phyloP scores from a whole-genome alignment of 1,140 invertebrate species.

The Brachionus asplanchnoidis region DNA sequence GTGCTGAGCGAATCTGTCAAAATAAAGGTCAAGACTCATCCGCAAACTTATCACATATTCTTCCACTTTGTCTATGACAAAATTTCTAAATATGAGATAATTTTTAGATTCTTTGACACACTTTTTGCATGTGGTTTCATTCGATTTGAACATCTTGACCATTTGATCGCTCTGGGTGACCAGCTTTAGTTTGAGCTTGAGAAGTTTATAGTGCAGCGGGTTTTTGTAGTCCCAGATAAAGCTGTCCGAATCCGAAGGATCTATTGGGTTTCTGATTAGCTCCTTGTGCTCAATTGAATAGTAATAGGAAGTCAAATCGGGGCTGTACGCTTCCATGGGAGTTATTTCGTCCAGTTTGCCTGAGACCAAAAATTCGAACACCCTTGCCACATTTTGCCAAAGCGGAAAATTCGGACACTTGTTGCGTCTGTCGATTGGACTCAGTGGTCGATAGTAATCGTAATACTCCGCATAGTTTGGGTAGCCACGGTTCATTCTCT shows the following conservation, averaged over 20 bases:
- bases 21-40: background rate
- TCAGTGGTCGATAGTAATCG: background rate
- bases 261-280: background rate
- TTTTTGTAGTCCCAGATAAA: constrained; percentile 14
- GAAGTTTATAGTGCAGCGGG: background rate
- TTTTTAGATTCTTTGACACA: constrained; percentile 9
- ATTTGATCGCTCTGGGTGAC: background rate
- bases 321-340: background rate
- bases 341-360: background rate
- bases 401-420: background rate
- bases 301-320: background rate
- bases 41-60: background rate
- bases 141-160: background rate
- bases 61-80: background rate
- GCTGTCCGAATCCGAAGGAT: background rate
- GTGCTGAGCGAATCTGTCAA: background rate
- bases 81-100: background rate
- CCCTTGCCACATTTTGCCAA: background rate
- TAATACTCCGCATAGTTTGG: background rate
- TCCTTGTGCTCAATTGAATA: background rate
- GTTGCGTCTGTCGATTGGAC: background rate
- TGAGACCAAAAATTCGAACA: background rate
- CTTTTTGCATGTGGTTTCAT: background rate
- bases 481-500: background rate
- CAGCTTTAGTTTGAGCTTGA: constrained; percentile 7